Percentiles rank a stretch among this genome's conserved stretches.
Conservation (phyloP, 2,113 vertebrate species). For the Odontophorus gujanensis region DNA sequence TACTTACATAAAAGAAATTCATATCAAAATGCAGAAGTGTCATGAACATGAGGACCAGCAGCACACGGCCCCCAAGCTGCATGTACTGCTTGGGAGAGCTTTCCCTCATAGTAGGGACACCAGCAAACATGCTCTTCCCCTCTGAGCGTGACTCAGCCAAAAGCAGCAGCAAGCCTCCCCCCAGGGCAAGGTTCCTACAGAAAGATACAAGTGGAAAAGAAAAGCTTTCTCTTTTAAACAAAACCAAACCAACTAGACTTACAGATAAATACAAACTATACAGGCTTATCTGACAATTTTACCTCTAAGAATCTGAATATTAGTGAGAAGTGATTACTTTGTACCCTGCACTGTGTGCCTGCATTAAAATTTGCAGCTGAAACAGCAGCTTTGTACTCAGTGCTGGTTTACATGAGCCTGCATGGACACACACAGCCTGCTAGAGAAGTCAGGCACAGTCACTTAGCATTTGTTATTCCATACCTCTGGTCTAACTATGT, state of each 20-base stretch:
- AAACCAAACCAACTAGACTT: too few species aligned
- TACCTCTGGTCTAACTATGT: background rate
- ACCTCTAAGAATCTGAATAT: background rate
- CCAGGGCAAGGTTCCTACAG: conserved; percentile 93
- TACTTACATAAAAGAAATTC: conserved; percentile 93
- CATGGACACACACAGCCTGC: background rate
- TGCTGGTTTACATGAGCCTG: background rate
- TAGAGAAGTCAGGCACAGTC: background rate
- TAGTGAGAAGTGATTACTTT: background rate
- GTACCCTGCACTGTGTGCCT: background rate
- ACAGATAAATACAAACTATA: background rate
- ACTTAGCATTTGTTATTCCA: conserved; percentile 2
- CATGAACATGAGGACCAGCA: conserved; percentile 99
- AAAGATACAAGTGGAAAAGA: background rate
- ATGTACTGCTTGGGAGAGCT: conserved; percentile 99
- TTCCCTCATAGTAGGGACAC: conserved; percentile 94
- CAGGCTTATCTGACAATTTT: background rate
- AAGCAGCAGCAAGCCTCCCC: conserved; percentile 92
- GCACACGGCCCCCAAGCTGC: conserved; percentile 94
- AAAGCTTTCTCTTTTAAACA: background rate
- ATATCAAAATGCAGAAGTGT: conserved; percentile 95
- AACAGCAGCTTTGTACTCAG: background rate
- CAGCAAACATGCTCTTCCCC: conserved; percentile 98
- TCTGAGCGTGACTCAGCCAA: conserved; percentile 95
- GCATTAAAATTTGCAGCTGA: background rate